A percentile compares a stretch with the other conserved stretches of the same genome.
phyloP scores from a whole-genome alignment of 2,797 vertebrate genomes.

The Podarcis lilfordi region DNA sequence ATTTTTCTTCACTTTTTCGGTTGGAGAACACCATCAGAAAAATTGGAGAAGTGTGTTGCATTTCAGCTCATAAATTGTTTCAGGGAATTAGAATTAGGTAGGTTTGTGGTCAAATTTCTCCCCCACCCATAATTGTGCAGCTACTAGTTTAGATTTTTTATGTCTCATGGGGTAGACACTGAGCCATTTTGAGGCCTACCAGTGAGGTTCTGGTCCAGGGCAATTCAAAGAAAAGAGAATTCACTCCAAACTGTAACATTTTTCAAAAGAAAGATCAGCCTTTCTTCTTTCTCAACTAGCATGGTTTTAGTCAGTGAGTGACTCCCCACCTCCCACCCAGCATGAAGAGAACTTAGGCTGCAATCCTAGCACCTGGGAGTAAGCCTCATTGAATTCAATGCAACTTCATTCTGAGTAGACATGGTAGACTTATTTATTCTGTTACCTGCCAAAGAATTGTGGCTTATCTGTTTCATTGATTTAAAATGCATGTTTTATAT shows the following conservation, averaged over 20 bases:
- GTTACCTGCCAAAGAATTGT: not conserved
- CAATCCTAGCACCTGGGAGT: no score
- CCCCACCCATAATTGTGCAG: no score
- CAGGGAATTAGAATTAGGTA: no score
- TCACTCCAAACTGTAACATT: not conserved
- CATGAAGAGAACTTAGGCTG: no score
- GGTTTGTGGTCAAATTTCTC: no score
- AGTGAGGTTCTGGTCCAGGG: not conserved
- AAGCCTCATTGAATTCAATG: not conserved
- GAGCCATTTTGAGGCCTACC: not conserved
- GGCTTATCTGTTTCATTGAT: not conserved
- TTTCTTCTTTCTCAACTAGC: accelerated
- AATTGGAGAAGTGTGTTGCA: no score
- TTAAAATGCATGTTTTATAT: not conserved
- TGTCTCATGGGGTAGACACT: not conserved
- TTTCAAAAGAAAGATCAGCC: accelerated
- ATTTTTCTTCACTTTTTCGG: no score
- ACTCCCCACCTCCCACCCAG: not conserved
- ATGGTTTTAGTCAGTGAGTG: accelerated
- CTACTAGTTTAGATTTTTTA: not conserved
- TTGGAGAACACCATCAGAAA: no score
- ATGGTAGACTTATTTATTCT: not conserved
- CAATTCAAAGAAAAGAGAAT: not conserved
- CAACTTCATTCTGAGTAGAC: not conserved
- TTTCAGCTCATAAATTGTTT: no score